Percentiles rank a stretch among this genome's conserved stretches.
These are phyloP conservation scores for Palythoa grandis DNA, from an alignment of 92 coral and sea anemone genomes.

Conservation along the genomic window DNA sequence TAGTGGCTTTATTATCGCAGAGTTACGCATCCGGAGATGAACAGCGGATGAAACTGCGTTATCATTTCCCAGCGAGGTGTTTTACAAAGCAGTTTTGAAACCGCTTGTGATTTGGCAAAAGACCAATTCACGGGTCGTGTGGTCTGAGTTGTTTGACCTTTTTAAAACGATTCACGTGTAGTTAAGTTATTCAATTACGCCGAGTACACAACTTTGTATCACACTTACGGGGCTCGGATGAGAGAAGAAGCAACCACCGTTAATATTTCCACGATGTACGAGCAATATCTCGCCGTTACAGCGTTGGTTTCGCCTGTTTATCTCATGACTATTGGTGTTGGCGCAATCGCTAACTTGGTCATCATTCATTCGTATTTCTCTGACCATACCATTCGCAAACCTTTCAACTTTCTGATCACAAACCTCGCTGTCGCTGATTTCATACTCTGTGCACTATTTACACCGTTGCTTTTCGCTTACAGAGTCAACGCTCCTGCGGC, in stretches of 20 bases:
- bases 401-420: constrained; percentile 81
- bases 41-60: too few species aligned
- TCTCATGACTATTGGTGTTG: constrained; percentile 69
- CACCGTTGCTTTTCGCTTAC: constrained; percentile 84
- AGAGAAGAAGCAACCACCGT: neutral
- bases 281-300: constrained; percentile 78
- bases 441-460: constrained; percentile 74
- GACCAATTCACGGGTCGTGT: too few species aligned
- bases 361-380: constrained; percentile 69
- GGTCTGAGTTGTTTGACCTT: too few species aligned
- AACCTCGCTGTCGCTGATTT: constrained; percentile 88
- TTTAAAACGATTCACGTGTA: too few species aligned
- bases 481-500: constrained; percentile 81
- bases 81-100: too few species aligned
- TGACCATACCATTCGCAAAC: constrained; percentile 67
- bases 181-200: too few species aligned
- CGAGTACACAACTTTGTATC: too few species aligned
- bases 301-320: constrained; percentile 79
- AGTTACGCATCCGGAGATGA: too few species aligned
- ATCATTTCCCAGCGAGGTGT: too few species aligned
- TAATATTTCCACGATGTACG: constrained; percentile 46
- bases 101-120: too few species aligned
- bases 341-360: constrained; percentile 82
- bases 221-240: neutral
- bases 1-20: too few species aligned